phyloP scores from a whole-genome alignment of 2,888 invertebrate species.

The Xestoiulus laeticollis region DNA sequence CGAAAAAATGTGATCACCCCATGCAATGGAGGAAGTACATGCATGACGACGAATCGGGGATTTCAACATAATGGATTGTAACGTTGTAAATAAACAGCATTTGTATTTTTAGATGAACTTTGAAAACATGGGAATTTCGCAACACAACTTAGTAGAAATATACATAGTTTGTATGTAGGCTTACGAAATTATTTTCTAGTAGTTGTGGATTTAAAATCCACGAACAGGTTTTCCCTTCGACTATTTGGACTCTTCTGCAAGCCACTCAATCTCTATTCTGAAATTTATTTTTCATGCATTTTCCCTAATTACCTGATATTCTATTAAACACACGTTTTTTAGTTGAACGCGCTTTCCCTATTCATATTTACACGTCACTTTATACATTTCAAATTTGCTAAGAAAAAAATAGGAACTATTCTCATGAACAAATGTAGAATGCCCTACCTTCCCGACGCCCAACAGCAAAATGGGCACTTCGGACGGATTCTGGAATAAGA shows the following conservation, averaged over 20 bases:
- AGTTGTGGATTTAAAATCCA: not conserved
- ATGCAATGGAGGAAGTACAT: conserved; percentile 24
- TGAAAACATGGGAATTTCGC: not conserved
- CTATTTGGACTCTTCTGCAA: not conserved
- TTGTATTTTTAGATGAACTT: not conserved
- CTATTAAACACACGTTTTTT: not conserved
- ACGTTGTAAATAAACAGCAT: not conserved
- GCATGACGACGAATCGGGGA: not conserved
- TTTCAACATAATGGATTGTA: not conserved
- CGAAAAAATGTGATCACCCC: not conserved
- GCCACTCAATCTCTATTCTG: not conserved
- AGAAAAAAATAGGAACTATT: not conserved
- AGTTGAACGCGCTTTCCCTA: not conserved
- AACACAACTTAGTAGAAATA: not conserved
- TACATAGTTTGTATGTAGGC: not conserved
- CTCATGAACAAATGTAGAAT: not conserved
- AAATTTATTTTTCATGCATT: not conserved
- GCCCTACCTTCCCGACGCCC: not conserved
- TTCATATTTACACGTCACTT: conserved; percentile 2
- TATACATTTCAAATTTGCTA: not conserved
- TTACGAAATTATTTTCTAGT: not conserved
- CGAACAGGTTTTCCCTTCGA: not conserved
- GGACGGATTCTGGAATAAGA: not conserved
- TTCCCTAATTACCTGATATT: not conserved
- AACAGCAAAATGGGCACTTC: not conserved